phyloP scores from a whole-genome alignment of 2,888 invertebrate species.

The Lordiphosa andalusiaca region DNA sequence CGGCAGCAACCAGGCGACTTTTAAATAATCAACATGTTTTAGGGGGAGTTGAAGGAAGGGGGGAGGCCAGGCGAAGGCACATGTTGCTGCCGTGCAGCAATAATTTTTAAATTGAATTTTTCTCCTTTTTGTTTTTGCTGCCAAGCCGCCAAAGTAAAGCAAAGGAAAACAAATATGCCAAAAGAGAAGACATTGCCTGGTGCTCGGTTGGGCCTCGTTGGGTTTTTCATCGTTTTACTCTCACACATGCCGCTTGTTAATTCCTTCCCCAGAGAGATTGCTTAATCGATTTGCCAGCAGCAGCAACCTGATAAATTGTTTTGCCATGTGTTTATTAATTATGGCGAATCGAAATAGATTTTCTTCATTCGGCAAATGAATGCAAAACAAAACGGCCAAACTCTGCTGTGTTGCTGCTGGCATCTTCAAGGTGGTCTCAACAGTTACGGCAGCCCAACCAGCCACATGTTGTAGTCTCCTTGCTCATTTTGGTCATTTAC shows the following conservation, averaged over 20 bases:
- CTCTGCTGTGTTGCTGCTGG: slow-evolving; percentile 42
- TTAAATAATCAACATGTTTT: slow-evolving; percentile 71
- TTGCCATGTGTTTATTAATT: slow-evolving; percentile 72
- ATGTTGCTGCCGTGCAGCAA: slow-evolving; percentile 68
- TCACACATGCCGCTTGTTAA: slow-evolving; percentile 51
- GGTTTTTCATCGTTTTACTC: slow-evolving; percentile 65
- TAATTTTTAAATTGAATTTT: slow-evolving; percentile 77
- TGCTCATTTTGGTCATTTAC: slow-evolving; percentile 72
- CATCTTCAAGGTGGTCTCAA: slow-evolving; percentile 76
- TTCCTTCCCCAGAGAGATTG: slow-evolving; percentile 50
- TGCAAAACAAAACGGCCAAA: slow-evolving; percentile 26
- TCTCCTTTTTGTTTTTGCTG: too few species aligned
- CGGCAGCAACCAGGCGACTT: slow-evolving; percentile 24
- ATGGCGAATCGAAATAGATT: slow-evolving; percentile 61
- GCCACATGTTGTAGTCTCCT: slow-evolving; percentile 37
- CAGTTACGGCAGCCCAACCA: slow-evolving; percentile 36
- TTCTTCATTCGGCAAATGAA: slow-evolving; percentile 2
- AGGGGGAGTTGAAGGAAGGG: slow-evolving; percentile 20
- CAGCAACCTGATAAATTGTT: slow-evolving; percentile 73
- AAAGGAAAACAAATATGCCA: slow-evolving; percentile 54
- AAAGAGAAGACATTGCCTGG: slow-evolving; percentile 40
- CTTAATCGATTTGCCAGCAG: slow-evolving; percentile 77
- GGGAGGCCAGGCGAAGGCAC: slow-evolving; percentile 42
- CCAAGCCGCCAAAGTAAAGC: slow-evolving; percentile 34
- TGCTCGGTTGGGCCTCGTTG: neutral